Evolutionary conservation across 2,797 vertebrate species (phyloP).

Genomic region (Phrynocephalus forsythii): DNA sequence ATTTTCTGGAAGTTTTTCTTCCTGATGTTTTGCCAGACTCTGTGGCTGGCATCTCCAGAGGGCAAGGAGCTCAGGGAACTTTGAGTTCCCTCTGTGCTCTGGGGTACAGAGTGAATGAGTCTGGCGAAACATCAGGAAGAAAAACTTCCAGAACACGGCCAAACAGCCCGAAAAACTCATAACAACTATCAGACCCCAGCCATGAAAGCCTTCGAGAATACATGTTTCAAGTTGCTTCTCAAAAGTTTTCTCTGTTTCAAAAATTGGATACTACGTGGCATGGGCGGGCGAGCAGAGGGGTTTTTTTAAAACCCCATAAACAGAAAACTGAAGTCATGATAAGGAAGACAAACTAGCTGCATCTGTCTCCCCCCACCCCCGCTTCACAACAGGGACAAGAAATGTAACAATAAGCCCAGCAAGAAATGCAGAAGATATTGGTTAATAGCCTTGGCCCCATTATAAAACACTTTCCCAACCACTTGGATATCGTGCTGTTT

Average conservation of each 20-base stretch:
- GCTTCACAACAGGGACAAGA: neutral
- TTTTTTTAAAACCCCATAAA: neutral
- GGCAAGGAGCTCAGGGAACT: no score
- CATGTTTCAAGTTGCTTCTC: neutral
- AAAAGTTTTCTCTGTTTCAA: neutral
- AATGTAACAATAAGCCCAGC: neutral
- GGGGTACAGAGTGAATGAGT: no score
- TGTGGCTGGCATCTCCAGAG: no score
- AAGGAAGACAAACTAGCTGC: no score
- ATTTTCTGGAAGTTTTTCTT: no score
- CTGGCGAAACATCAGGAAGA: no score
- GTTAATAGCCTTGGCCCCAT: neutral
- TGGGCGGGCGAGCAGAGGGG: neutral
- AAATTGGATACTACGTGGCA: neutral
- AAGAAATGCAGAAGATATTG: neutral
- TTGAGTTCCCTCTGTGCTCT: no score
- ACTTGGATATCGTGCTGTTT: neutral
- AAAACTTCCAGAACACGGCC: no score
- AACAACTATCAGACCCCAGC: no score
- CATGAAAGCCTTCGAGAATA: no score
- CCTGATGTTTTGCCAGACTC: no score
- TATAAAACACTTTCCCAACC: neutral
- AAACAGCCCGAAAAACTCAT: no score
- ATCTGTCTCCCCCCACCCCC: neutral
- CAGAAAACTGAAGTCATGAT: neutral